phyloP scores from a whole-genome alignment of 92 coral and sea anemone genomes.

The Galaxea fascicularis region DNA sequence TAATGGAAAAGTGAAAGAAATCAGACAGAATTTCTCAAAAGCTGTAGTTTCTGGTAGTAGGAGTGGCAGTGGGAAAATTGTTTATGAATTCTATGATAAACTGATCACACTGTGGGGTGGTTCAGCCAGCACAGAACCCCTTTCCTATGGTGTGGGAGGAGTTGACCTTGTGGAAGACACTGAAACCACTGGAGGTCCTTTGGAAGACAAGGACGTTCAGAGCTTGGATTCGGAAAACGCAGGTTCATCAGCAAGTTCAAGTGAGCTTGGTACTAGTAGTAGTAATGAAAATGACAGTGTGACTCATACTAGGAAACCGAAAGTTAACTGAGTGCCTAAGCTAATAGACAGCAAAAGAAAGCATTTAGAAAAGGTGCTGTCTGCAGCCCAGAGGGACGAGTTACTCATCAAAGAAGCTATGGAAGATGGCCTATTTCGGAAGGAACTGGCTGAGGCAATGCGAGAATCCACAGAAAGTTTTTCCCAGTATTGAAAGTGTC shows the following conservation, averaged over 20 bases:
- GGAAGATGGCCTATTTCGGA: conserved; percentile 72
- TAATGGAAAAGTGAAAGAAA: too few species aligned
- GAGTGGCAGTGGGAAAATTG: conserved; percentile 72
- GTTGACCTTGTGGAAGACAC: conserved; percentile 52
- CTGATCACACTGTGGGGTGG: conserved; percentile 65
- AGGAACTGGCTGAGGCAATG: conserved; percentile 62
- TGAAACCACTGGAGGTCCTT: background rate
- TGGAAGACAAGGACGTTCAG: background rate
- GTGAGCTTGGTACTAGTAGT: conserved; percentile 1
- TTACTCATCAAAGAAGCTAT: conserved; percentile 61
- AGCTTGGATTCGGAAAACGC: conserved; percentile 32
- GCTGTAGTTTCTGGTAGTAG: conserved; percentile 68
- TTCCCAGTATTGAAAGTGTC: conserved; percentile 53
- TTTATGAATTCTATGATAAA: conserved; percentile 59
- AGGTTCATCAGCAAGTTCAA: conserved; percentile 27
- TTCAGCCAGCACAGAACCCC: conserved; percentile 50
- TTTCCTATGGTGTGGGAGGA: conserved; percentile 62
- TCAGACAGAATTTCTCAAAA: conserved; percentile 65
- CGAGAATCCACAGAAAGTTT: conserved; percentile 59
- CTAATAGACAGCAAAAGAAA: conserved; percentile 70
- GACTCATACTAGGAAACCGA: conserved; percentile 46
- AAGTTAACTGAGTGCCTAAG: conserved; percentile 67
- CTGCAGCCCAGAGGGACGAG: conserved; percentile 63
- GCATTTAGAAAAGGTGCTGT: conserved; percentile 58
- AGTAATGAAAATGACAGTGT: conserved; percentile 28